These are phyloP conservation scores for Drosophila serrata DNA, from an alignment of 1,140 invertebrate species.

Conservation along the genomic window DNA sequence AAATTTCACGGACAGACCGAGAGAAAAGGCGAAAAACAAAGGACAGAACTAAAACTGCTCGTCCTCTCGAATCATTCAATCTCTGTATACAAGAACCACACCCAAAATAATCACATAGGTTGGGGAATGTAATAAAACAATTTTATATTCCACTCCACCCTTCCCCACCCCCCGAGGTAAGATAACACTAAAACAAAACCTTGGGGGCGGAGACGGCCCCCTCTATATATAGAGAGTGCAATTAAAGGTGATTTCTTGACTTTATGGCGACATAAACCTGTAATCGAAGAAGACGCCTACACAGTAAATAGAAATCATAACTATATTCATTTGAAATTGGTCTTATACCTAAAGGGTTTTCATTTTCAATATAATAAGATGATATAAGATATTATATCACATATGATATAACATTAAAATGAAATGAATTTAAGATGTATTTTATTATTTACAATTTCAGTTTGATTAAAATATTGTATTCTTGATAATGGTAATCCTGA, in stretches of 20 bases:
- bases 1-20: conserved; percentile 59
- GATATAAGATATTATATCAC: neutral
- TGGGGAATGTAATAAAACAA: conserved; percentile 42
- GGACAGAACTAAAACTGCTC: conserved; percentile 12
- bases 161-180: conserved; percentile 34
- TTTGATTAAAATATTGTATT: too few species aligned
- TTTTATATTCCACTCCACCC: conserved; percentile 33
- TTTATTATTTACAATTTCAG: too few species aligned
- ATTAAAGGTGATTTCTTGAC: conserved; percentile 53
- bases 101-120: conserved; percentile 39
- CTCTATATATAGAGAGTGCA: conserved; percentile 23
- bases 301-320: conserved; percentile 9
- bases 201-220: neutral
- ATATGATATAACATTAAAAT: neutral
- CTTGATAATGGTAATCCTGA: too few species aligned
- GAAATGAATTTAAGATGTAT: neutral
- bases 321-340: neutral
- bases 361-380: neutral
- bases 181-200: conserved; percentile 60
- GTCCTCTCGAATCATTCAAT: conserved; percentile 43
- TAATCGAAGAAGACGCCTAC: conserved; percentile 37
- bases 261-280: conserved; percentile 68
- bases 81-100: conserved; percentile 48
- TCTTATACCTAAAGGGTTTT: neutral
- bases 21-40: conserved; percentile 35